Evolutionary conservation across 2,888 invertebrate genomes (phyloP), one percentile per base, ranked within the genome.

Genomic region (Andrena fulva): DNA sequence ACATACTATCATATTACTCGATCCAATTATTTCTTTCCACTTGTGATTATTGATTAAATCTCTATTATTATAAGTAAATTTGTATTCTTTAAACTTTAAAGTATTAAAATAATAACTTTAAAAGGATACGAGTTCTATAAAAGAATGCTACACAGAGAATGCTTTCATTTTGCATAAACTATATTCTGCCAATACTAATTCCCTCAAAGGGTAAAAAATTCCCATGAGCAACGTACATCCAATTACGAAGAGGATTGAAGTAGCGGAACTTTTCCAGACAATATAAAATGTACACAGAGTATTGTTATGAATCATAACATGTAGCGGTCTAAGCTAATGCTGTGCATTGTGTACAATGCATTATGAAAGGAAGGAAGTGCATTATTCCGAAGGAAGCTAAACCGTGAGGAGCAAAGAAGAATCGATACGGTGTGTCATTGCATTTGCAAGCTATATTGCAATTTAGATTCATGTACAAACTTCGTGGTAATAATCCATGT

Each of bases 341-440:
- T 24, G 8, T 54, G 54, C 54, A 24, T 10, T 54, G 20, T 54
- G 54, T n/a, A 54, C 24, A 24, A 54, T 54, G 24, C 24, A 54
- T 54, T 54, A 20, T 54, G 54, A 10, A 52, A 54, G 54, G 54
- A 24, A 54, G 54, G 54, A 54, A 54, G 20, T 54, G 24, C 54
- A 54, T 20, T 54, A 54, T 54, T 54, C 20, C 24, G 20, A 54
- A 10, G 54, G n/a, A 54, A 20, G 8, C 20, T 54, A 20, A 54
- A 54, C 20, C 8, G 24, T 54, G 8, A 20, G 8, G 2, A 54
- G 8, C 54, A 20, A 54, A 54, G 8, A 54, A 20, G 16, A 54
- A 24, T 24, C 54, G 54, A 54, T 54, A 24, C 20, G 24, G 24
- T 2, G 20, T 20, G 20, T 54, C 54, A 20, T 54, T 54, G 54